Evolutionary conservation across 2,797 vertebrate genomes (phyloP).

Genomic region (Cetoscarus ocellatus): DNA sequence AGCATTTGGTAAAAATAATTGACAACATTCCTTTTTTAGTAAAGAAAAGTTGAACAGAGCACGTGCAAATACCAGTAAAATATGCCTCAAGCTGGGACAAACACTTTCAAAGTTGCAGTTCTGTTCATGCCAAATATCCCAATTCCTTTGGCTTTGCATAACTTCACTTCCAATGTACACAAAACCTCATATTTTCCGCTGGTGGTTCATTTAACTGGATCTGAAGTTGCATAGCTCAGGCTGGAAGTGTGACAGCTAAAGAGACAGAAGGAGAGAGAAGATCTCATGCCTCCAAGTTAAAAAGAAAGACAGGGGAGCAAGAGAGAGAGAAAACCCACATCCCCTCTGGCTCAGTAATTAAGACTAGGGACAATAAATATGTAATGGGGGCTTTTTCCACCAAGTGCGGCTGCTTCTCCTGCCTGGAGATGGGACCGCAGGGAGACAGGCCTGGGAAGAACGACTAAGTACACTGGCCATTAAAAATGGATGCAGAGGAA

Average conservation of each 20-base stretch:
- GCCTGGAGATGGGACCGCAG: slow-evolving; percentile 71
- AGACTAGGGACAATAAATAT: slow-evolving; percentile 82
- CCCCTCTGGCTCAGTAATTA: slow-evolving; percentile 78
- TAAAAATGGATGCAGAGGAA: slow-evolving; percentile 81
- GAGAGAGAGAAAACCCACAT: slow-evolving; percentile 56
- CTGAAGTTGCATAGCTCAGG: slow-evolving; percentile 28
- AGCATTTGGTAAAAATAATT: slow-evolving; percentile 1
- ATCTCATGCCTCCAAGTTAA: slow-evolving; percentile 40
- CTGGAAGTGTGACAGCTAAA: slow-evolving; percentile 27
- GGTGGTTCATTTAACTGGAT: slow-evolving; percentile 40
- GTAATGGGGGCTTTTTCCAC: slow-evolving; percentile 80
- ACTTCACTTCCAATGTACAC: slow-evolving; percentile 18
- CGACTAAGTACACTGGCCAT: slow-evolving; percentile 80
- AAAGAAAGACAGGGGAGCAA: slow-evolving; percentile 25
- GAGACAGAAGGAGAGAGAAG: slow-evolving; percentile 27
- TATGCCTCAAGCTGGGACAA: slow-evolving; percentile 1
- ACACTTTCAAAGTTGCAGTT: background rate
- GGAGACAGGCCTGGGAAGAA: slow-evolving; percentile 74
- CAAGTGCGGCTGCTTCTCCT: slow-evolving; percentile 65
- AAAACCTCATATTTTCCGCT: slow-evolving; percentile 40
- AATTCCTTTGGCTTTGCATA: slow-evolving; percentile 2
- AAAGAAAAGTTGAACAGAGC: slow-evolving; percentile 12
- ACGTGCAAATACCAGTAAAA: background rate
- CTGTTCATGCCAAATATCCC: slow-evolving; percentile 7
- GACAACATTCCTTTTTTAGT: too few species aligned